Base-by-base conservation (phyloP, 2,113 vertebrate species). In the Gadus chalcogrammus region DNA sequence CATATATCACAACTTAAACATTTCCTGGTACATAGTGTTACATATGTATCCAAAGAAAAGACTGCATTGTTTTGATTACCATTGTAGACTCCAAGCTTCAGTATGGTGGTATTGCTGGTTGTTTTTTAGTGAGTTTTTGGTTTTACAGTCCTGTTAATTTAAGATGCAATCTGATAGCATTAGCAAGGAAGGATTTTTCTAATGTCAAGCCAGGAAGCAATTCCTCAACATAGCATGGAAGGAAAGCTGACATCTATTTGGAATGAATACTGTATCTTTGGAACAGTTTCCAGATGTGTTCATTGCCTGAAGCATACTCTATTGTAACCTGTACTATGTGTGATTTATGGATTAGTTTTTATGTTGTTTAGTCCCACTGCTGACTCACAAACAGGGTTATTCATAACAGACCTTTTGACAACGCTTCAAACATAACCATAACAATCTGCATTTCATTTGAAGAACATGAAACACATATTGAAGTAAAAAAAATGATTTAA, bases 31-130 rank as follows among this genome's bases (percentile, higher is more conserved):
- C 55, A 58, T 58, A n/a, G 15, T 11, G 17, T 58, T n/a, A 58
- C 55, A 58, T 58, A 58, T 58, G 15, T 58, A 17, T 58, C 55
- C n/a, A n/a, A 58, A n/a, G 16, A 58, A 1, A n/a, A 58, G 13
- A 58, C 20, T 52, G 20, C 24, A 0, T 2, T 24, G 31, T 42
- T 69, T 24, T 4, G n/a, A 11, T 56, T 66, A 48, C 42, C 42
- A 15, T 27, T 20, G 35, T 38, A 27, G 52, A 52, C 48, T 22
- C 27, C 24, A 69, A 70, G 17, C 31, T 48, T 6, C 20, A 11
- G 3, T 61, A n/a, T 35, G n/a, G 6, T 18, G 22, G 52, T 48
- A 67, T n/a, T 15, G 18, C 67, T 75, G 62, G 16, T 12, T 69
- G 31, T 52, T 65, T 48, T 48, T 48, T 48, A 11, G 42, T 48